A percentile compares a stretch with the other conserved stretches of the same genome.
These are phyloP conservation scores for Dicyrtoma fusca DNA, from an alignment of 2,888 invertebrate genomes.

Conservation along the genomic window DNA sequence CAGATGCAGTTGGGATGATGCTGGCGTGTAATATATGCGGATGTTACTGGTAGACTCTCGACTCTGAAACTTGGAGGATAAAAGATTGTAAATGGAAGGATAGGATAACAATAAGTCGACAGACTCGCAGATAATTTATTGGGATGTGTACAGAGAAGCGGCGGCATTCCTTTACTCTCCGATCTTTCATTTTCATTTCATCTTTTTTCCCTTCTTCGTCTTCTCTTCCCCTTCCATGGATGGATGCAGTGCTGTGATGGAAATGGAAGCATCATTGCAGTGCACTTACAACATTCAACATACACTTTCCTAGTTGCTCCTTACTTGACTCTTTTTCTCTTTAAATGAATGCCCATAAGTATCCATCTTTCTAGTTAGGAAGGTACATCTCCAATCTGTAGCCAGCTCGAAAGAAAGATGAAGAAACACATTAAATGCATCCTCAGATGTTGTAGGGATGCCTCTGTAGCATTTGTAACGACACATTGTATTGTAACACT, in stretches of 20 bases:
- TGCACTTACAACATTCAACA: too few relatives aligned
- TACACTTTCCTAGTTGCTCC: too few relatives aligned
- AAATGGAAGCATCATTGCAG: too few relatives aligned
- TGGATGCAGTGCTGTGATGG: too few relatives aligned
- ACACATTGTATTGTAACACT: too few relatives aligned
- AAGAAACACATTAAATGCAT: slow-evolving; percentile 24
- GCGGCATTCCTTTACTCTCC: slow-evolving; percentile 41
- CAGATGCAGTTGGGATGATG: too few relatives aligned
- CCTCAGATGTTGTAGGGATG: slow-evolving; percentile 3
- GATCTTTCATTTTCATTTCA: slow-evolving; percentile 38
- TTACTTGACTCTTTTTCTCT: slow-evolving; percentile 29
- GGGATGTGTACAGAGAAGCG: slow-evolving; percentile 42
- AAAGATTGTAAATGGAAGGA: slow-evolving; percentile 30
- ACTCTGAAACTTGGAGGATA: neutral
- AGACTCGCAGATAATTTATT: slow-evolving; percentile 52
- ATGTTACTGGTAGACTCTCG: neutral
- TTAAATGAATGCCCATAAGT: too few relatives aligned
- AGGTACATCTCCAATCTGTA: too few relatives aligned
- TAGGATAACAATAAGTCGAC: slow-evolving; percentile 43
- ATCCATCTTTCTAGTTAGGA: too few relatives aligned
- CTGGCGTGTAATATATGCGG: neutral
- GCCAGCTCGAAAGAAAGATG: slow-evolving; percentile 8
- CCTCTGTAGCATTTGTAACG: too few relatives aligned
- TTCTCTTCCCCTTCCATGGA: neutral
- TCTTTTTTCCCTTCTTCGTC: slow-evolving; percentile 24